Evolutionary conservation across 1,140 invertebrate species (phyloP).

Genomic region (Drosophila tristis): DNA sequence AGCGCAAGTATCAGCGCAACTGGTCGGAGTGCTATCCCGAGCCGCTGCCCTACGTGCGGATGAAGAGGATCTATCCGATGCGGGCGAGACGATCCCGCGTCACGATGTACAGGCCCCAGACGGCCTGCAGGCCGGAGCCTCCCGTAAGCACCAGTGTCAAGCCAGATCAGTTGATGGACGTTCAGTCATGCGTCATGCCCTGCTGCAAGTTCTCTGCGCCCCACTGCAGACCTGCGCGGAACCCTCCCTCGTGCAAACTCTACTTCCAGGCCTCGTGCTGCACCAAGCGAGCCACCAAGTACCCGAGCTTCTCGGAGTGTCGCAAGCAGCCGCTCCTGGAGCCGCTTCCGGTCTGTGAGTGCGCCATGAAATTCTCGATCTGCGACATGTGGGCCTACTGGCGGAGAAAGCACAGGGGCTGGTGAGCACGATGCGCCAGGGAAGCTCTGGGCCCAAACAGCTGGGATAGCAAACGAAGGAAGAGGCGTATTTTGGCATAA

Average conservation of each 20-base stretch:
- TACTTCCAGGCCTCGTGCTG: conserved; percentile 21
- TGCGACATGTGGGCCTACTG: conserved; percentile 43
- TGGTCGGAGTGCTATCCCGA: conserved; percentile 27
- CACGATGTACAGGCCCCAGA: neutral
- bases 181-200: neutral
- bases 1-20: conserved; percentile 31
- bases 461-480: neutral
- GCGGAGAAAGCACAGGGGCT: neutral
- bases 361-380: conserved; percentile 6
- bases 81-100: neutral
- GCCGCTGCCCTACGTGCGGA: neutral
- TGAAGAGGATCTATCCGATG: conserved; percentile 12
- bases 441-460: too few relatives aligned
- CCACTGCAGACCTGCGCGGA: neutral
- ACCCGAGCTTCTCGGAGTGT: conserved; percentile 57
- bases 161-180: conserved; percentile 11
- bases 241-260: neutral
- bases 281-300: conserved; percentile 29
- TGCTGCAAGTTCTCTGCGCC: conserved; percentile 31
- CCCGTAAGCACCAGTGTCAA: rapidly evolving
- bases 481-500: too few relatives aligned
- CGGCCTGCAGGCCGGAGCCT: neutral
- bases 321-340: conserved; percentile 4
- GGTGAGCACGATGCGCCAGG: too few relatives aligned
- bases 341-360: conserved; percentile 31